phyloP scores from a whole-genome alignment of 2,888 invertebrate genomes.

The Odontocerum albicorne region DNA sequence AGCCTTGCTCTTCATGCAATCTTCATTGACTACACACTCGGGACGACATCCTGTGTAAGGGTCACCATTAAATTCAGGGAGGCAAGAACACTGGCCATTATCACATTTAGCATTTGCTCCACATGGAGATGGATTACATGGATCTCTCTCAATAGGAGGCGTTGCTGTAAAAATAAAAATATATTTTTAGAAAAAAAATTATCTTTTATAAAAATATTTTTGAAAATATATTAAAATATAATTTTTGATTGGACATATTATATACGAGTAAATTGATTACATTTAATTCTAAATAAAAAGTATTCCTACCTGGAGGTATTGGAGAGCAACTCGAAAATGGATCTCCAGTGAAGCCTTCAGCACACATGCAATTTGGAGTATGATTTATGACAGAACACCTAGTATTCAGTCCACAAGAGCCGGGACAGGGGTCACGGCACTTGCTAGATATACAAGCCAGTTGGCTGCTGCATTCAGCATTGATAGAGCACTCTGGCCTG shows the following conservation, averaged over 20 bases:
- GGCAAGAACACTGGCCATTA: constrained; percentile 61
- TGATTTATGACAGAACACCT: constrained; percentile 77
- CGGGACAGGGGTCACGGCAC: constrained; percentile 78
- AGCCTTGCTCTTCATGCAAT: constrained; percentile 62
- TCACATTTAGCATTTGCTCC: constrained; percentile 61
- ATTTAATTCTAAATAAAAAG: too few species aligned
- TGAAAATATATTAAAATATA: neutral
- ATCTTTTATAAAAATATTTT: neutral
- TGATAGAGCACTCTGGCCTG: constrained; percentile 71
- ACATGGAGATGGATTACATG: constrained; percentile 65
- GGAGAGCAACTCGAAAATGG: constrained; percentile 69
- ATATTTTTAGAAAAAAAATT: neutral
- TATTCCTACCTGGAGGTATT: constrained; percentile 50
- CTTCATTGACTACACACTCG: constrained; percentile 61
- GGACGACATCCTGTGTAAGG: constrained; percentile 61
- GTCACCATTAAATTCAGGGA: constrained; percentile 60
- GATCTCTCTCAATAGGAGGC: constrained; percentile 50
- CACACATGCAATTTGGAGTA: constrained; percentile 75
- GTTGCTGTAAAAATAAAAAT: constrained; percentile 43
- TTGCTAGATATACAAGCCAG: constrained; percentile 77
- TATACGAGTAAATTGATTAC: too few species aligned
- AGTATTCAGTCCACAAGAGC: constrained; percentile 74
- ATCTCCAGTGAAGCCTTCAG: constrained; percentile 73
- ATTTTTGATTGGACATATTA: too few species aligned
- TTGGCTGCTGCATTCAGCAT: constrained; percentile 73